Conservation (phyloP, 2,113 vertebrate species). For the Lagenorhynchus albirostris region DNA sequence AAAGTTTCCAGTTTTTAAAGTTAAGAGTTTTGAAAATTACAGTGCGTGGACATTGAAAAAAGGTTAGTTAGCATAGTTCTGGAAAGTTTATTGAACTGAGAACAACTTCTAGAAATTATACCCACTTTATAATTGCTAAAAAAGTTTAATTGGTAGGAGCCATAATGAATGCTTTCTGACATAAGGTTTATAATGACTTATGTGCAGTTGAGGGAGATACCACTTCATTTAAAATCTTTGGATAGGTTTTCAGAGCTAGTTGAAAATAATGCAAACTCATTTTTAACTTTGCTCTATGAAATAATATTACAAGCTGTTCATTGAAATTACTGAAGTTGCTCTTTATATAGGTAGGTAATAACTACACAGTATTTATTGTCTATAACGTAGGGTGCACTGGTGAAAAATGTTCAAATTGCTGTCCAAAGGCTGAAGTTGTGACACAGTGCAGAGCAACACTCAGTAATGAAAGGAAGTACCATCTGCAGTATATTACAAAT, state of each 20-base stretch:
- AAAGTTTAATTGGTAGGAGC: neutral
- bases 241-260: conserved; percentile 15
- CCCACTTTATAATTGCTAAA: neutral
- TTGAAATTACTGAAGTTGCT: conserved; percentile 50
- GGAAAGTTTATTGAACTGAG: conserved; percentile 21
- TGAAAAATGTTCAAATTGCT: conserved; percentile 61
- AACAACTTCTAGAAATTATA: neutral
- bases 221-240: conserved; percentile 38
- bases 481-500: conserved; percentile 52
- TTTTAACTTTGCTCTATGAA: conserved; percentile 40
- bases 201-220: neutral
- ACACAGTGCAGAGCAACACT: conserved; percentile 1
- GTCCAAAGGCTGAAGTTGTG: conserved; percentile 60
- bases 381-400: neutral
- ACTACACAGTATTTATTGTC: conserved; percentile 34
- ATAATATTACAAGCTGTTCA: conserved; percentile 42
- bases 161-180: neutral
- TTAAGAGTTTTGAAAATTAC: conserved; percentile 25
- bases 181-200: neutral
- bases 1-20: neutral
- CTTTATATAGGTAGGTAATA: conserved; percentile 50
- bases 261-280: conserved; percentile 44
- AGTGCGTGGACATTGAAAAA: neutral
- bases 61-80: neutral
- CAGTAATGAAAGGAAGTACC: conserved; percentile 42